phyloP scores from a whole-genome alignment of 2,797 vertebrate species.

The Scolopax bukidnonensis region DNA sequence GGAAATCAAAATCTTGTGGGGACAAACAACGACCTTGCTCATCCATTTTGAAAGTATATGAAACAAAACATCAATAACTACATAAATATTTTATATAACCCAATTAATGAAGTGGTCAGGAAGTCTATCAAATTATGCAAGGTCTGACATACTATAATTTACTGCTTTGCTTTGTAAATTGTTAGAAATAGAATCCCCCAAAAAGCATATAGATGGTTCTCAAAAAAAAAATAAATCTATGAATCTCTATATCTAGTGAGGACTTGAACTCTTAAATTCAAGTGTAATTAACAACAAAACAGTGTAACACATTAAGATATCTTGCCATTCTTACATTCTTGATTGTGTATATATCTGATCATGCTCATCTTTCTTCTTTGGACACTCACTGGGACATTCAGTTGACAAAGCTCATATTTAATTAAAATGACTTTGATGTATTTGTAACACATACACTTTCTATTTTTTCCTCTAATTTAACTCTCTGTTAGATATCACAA shows the following conservation, averaged over 20 bases:
- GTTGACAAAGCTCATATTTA: conserved; percentile 17
- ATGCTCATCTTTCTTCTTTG: neutral
- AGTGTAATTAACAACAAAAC: neutral
- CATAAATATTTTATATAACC: neutral
- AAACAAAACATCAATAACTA: neutral
- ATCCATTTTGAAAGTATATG: neutral
- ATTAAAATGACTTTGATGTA: conserved; percentile 13
- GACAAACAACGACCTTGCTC: neutral
- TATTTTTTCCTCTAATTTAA: neutral
- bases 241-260: neutral
- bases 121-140: neutral
- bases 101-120: neutral
- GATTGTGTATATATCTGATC: neutral
- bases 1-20: neutral
- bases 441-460: neutral
- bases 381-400: neutral
- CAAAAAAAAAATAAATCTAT: neutral
- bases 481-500: neutral
- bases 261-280: neutral
- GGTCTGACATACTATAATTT: neutral
- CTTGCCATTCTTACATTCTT: neutral
- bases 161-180: neutral
- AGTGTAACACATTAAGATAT: neutral
- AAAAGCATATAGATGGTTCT: neutral
- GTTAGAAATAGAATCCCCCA: neutral